Conservation (phyloP, 1,140 invertebrate species). For the Muscidifurax raptorellus region DNA sequence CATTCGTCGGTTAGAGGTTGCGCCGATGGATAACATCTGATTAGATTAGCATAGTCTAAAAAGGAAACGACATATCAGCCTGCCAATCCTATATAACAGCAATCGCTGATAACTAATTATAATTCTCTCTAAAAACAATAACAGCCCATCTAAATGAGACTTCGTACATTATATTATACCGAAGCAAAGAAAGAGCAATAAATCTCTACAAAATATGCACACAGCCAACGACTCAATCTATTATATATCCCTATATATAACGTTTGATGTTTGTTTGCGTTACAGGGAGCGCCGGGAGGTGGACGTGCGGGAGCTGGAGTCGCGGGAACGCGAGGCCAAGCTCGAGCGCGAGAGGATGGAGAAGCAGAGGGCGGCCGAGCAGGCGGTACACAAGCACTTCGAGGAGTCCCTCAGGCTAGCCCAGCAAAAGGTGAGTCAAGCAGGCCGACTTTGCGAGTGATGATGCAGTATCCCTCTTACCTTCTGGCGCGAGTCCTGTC, state of each 20-base stretch:
- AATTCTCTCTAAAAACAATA: no score
- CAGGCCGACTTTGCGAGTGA: neutral
- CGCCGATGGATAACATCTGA: no score
- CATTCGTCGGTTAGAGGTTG: no score
- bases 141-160: no score
- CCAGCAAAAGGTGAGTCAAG: slow-evolving; percentile 85
- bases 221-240: neutral
- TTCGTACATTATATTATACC: no score
- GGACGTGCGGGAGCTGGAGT: slow-evolving; percentile 81
- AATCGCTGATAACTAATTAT: no score
- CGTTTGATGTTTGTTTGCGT: slow-evolving; percentile 41
- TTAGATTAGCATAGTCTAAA: no score
- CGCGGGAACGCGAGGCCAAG: slow-evolving; percentile 73
- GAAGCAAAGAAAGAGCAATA: neutral
- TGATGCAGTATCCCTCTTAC: neutral
- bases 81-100: no score
- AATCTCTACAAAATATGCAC: no score
- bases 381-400: slow-evolving; percentile 92
- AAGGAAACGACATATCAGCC: no score
- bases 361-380: slow-evolving; percentile 81
- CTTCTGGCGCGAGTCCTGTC: no score
- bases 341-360: slow-evolving; percentile 79
- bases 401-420: slow-evolving; percentile 89
- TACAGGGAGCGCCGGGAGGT: slow-evolving; percentile 81
- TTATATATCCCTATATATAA: neutral